Conservation (phyloP, 2,113 vertebrate genomes). For the Anseranas semipalmata region DNA sequence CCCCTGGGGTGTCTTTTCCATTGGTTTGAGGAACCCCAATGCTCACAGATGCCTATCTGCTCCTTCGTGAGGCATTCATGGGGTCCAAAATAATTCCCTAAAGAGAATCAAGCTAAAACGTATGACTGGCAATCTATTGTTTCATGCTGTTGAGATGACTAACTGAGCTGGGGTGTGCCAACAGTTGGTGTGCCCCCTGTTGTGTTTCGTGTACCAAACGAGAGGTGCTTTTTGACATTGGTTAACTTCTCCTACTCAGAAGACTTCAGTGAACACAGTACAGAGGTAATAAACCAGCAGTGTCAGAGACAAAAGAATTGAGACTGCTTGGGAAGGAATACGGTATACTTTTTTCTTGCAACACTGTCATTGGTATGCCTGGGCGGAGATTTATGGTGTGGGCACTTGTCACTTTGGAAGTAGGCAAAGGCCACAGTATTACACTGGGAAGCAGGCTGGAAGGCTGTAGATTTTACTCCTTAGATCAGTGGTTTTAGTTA, state of each 20-base stretch:
- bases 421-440: not conserved
- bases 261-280: not conserved
- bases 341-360: not conserved
- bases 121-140: not conserved
- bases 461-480: not conserved
- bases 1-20: not conserved
- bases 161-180: not conserved
- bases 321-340: not conserved
- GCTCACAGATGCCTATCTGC: not conserved
- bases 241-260: not conserved
- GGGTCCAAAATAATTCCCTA: not conserved
- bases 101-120: not conserved
- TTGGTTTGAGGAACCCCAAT: not conserved
- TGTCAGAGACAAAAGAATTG: not conserved
- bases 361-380: not conserved
- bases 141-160: not conserved
- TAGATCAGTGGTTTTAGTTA: not conserved
- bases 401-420: not conserved
- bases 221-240: not conserved
- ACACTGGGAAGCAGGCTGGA: not conserved
- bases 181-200: not conserved
- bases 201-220: not conserved
- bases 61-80: not conserved
- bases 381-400: not conserved
- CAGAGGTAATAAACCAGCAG: not conserved